Conservation (phyloP, 2,888 invertebrate species). For the Brachyopa scutellaris region DNA sequence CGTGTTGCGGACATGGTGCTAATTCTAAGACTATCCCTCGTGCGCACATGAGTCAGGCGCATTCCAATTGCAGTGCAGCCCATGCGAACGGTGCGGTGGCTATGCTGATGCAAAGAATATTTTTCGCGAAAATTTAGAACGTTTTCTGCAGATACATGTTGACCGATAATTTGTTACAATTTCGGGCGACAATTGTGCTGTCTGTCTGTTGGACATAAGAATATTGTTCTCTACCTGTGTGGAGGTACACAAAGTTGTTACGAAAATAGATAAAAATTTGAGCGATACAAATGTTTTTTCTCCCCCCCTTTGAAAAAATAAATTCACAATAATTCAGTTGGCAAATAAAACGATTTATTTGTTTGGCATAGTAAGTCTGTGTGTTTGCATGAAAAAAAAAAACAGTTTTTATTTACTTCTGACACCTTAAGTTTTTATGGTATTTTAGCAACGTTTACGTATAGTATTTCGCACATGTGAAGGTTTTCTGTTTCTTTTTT, state of each 20-base stretch:
- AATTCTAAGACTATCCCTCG: constrained; percentile 59
- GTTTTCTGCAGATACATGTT: constrained; percentile 62
- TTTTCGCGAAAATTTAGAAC: constrained; percentile 49
- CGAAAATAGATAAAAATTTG: constrained; percentile 38
- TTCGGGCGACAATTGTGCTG: constrained; percentile 69
- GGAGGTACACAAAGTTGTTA: constrained; percentile 31
- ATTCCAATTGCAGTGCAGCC: constrained; percentile 39
- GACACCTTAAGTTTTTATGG: constrained; percentile 36
- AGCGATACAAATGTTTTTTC: neutral
- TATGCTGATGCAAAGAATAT: neutral
- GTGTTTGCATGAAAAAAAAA: neutral
- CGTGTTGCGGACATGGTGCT: constrained; percentile 37
- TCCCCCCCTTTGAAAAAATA: constrained; percentile 3
- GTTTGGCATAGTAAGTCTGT: constrained; percentile 19
- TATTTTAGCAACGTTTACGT: neutral
- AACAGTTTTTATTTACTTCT: constrained; percentile 14
- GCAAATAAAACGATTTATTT: constrained; percentile 56
- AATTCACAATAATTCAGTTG: constrained; percentile 28
- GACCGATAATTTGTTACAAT: constrained; percentile 69
- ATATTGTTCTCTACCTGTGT: constrained; percentile 45
- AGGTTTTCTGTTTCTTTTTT: neutral
- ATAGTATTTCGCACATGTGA: constrained; percentile 14
- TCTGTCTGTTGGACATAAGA: constrained; percentile 61
- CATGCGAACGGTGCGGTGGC: neutral
- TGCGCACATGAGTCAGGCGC: constrained; percentile 62